A percentile compares a stretch with the other conserved stretches of the same genome.
Conservation (phyloP, 2,113 vertebrate genomes). For the Pseudorhombus dupliciocellatus region DNA sequence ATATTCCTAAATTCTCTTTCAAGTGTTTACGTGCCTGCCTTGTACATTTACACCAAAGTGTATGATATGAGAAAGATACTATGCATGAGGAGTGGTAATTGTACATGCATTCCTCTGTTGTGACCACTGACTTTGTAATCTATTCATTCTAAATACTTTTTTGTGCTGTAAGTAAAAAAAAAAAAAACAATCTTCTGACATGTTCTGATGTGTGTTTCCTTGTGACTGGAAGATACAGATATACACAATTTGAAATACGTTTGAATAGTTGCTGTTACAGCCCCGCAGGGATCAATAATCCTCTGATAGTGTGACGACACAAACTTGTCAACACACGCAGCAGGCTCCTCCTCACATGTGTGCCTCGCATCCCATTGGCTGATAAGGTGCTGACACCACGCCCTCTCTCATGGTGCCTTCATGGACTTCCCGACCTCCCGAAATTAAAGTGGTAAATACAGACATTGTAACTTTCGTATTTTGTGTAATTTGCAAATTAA, state of each 20-base stretch:
- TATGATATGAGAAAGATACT: slow-evolving; percentile 28
- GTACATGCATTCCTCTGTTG: slow-evolving; percentile 69
- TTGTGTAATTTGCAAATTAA: no score
- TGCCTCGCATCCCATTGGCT: background rate
- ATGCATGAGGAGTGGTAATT: slow-evolving; percentile 46
- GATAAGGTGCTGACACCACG: slow-evolving; percentile 6
- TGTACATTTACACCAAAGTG: slow-evolving; percentile 44
- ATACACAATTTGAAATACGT: background rate
- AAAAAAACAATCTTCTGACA: slow-evolving; percentile 1
- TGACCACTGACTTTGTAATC: slow-evolving; percentile 55
- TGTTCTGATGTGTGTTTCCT: slow-evolving; percentile 10
- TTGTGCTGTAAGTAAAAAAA: slow-evolving; percentile 26
- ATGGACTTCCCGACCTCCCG: background rate
- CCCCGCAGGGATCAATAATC: background rate
- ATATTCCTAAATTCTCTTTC: slow-evolving; percentile 31
- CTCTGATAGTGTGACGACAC: background rate
- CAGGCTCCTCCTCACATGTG: no score
- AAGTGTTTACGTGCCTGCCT: slow-evolving; percentile 57
- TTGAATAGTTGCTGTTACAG: background rate
- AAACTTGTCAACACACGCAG: background rate
- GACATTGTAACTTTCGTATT: no score
- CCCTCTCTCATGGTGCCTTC: slow-evolving; percentile 36
- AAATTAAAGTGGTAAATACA: background rate
- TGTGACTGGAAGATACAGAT: slow-evolving; percentile 6
- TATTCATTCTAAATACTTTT: slow-evolving; percentile 41